These are phyloP conservation scores for Penaeus indicus DNA, from an alignment of 1,140 invertebrate genomes.

Conservation along the genomic window DNA sequence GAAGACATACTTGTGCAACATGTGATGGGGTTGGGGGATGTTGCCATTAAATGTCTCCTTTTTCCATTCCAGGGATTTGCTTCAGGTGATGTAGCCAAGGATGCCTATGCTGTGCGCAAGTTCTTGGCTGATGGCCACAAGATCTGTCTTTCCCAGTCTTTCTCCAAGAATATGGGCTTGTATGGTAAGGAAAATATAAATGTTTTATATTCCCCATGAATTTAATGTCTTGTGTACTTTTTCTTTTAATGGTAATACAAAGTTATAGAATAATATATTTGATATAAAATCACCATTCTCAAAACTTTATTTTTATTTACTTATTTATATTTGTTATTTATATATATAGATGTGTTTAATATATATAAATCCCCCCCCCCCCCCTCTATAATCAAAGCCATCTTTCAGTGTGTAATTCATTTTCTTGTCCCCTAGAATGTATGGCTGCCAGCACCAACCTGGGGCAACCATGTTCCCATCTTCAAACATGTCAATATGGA, in stretches of 20 bases:
- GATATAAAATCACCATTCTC: too few relatives aligned
- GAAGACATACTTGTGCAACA: too few relatives aligned
- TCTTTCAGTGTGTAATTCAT: background rate
- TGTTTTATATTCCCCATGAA: constrained; percentile 70
- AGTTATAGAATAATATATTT: too few relatives aligned
- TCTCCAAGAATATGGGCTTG: constrained; percentile 98
- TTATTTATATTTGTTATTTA: too few relatives aligned
- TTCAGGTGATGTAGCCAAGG: constrained; percentile 85
- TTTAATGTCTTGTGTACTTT: background rate
- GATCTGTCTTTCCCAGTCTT: constrained; percentile 93
- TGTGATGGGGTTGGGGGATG: too few relatives aligned
- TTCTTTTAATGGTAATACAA: too few relatives aligned
- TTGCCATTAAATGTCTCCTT: too few relatives aligned
- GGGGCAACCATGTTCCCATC: constrained; percentile 97
- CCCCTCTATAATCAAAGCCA: too few relatives aligned
- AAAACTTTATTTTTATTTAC: too few relatives aligned
- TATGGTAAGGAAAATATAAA: constrained; percentile 76
- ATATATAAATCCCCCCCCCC: too few relatives aligned
- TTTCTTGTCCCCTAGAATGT: constrained; percentile 74
- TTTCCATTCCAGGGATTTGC: constrained; percentile 70
- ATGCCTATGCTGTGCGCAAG: constrained; percentile 89
- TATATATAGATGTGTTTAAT: too few relatives aligned
- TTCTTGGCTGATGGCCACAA: constrained; percentile 95
- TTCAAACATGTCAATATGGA: constrained; percentile 91
- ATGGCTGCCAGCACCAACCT: constrained; percentile 95